phyloP scores from a whole-genome alignment of 53 echinoderm and acorn worm genomes.

The Holothuria scabra region DNA sequence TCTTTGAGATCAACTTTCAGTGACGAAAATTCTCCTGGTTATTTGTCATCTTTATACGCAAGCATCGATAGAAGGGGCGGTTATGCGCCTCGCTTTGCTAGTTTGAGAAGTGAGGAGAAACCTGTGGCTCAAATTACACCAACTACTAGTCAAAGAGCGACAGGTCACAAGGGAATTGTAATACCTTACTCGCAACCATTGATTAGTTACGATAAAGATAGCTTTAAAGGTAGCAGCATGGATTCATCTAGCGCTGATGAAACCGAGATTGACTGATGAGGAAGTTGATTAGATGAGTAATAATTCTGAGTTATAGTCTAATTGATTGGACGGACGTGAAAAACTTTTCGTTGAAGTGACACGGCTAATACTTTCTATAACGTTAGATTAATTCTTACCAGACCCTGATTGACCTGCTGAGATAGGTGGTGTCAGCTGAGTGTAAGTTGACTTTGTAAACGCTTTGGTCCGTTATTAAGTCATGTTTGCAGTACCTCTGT shows the following conservation, averaged over 20 bases:
- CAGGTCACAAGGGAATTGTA: neutral
- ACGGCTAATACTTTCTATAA: too few species aligned
- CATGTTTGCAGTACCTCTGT: too few species aligned
- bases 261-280: slow-evolving; percentile 14
- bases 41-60: slow-evolving; percentile 87
- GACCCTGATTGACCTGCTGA: too few species aligned
- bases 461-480: too few species aligned
- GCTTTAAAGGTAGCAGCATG: slow-evolving; percentile 10
- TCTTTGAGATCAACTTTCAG: slow-evolving; percentile 6
- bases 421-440: too few species aligned
- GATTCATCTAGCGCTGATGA: slow-evolving; percentile 10
- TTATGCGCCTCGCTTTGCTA: slow-evolving; percentile 56
- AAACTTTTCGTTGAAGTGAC: too few species aligned
- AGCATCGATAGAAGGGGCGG: slow-evolving; percentile 72
- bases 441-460: too few species aligned
- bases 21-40: slow-evolving; percentile 80
- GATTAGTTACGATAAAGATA: slow-evolving; percentile 27
- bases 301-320: too few species aligned
- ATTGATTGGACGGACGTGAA: too few species aligned
- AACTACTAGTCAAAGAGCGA: slow-evolving; percentile 39
- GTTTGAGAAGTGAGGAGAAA: slow-evolving; percentile 61
- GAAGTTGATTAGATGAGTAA: too few species aligned
- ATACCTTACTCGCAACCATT: slow-evolving; percentile 30
- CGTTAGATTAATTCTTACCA: too few species aligned
- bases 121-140: slow-evolving; percentile 82